These are phyloP conservation scores for Drosophila falleni DNA, from an alignment of 2,888 invertebrate species.

Conservation along the genomic window DNA sequence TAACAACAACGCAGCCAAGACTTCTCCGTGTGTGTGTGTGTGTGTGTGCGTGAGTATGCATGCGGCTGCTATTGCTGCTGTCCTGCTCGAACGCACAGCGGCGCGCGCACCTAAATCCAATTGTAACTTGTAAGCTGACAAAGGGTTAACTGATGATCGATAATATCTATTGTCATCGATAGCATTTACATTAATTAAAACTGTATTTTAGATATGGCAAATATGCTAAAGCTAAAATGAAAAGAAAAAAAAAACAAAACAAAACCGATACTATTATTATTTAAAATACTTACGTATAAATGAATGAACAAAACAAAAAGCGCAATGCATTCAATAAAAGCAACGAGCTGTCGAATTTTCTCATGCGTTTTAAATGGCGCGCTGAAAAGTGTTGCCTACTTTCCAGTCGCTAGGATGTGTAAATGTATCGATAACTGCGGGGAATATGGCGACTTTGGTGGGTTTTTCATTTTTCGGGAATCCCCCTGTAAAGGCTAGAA, in stretches of 20 bases:
- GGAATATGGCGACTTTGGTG: too few relatives aligned
- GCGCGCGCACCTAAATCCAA: conserved; percentile 36
- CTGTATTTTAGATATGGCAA: conserved; percentile 47
- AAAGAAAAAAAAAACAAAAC: conserved; percentile 4
- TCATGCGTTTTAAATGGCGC: background rate
- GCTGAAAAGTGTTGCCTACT: conserved; percentile 10
- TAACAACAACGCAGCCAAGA: conserved; percentile 12
- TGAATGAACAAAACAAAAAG: conserved; percentile 39
- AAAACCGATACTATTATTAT: conserved; percentile 42
- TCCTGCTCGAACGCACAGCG: conserved; percentile 35
- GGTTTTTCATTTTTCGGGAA: too few relatives aligned
- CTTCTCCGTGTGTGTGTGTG: conserved; percentile 11
- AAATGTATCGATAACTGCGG: background rate
- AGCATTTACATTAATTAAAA: conserved; percentile 55
- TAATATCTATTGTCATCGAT: conserved; percentile 45
- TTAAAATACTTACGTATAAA: conserved; percentile 47
- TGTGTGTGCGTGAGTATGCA: conserved; percentile 12
- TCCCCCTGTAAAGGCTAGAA: background rate
- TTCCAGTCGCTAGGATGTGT: background rate
- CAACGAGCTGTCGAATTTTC: conserved; percentile 31
- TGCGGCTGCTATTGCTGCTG: conserved; percentile 27
- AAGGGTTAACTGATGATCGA: conserved; percentile 39
- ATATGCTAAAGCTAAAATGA: conserved; percentile 26
- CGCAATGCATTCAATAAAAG: conserved; percentile 60
- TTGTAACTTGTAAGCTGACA: conserved; percentile 46